Base-by-base conservation (phyloP, 2,888 invertebrate genomes). In the Melinaea marsaeus region DNA sequence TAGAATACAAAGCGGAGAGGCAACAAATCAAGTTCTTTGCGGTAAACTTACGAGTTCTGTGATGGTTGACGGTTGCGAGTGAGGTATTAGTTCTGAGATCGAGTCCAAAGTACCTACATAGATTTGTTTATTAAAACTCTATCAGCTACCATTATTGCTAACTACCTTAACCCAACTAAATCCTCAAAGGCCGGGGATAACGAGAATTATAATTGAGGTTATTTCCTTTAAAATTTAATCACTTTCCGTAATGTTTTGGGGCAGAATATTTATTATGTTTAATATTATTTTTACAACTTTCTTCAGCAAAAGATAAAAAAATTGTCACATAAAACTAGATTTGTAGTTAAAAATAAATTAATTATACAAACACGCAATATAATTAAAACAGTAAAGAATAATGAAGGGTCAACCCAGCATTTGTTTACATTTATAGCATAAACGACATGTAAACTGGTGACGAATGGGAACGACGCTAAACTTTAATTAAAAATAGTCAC, bases 401-500 rank as follows among this genome's bases (percentile, higher is more conserved):
- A 32, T 51, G 32, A 61, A 58, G 58, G 67, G 66, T 67, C 59
- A 57, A 63, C 51, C 51, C 51, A 32, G 32, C 51, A 51, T 51
- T 51, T 51, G 51, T 32, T 51, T 51, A 51, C 51, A 51, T 51
- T 51, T 51, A 51, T 51, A 51, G 9, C 51, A n/a, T 51, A 51
- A 51, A 51, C 62, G 59, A 55, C 58, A 56, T 67, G 66, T 67
- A 64, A 65, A 55, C 57, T 58, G 66, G 71, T 72, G 71, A 74
- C 69, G 69, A 69, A 70, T 69, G 68, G 69, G 73, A 67, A 70
- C 61, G 71, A 69, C 69, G 64, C 66, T 66, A 57, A 66, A 67
- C 61, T 74, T 77, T 77, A 78, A 77, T 77, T 78, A 76, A 77
- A 77, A 76, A 72, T 69, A 69, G 75, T 75, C 77, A 78, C 78